Conservation (phyloP, 2,797 vertebrate genomes). For the Danio albolineatus region DNA sequence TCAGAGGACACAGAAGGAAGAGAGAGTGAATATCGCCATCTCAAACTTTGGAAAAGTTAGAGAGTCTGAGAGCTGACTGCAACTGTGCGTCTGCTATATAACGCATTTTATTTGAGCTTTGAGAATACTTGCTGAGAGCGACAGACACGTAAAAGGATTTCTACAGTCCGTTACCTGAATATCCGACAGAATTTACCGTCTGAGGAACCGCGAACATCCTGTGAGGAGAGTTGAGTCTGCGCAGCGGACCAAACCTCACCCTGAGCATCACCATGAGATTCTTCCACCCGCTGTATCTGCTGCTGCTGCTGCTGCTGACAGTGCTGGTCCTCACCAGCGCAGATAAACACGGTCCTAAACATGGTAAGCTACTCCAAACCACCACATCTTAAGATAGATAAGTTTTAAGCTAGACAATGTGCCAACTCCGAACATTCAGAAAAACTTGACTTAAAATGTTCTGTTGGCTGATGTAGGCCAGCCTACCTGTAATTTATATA, state of each 20-base stretch:
- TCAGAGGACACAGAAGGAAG: constrained; percentile 24
- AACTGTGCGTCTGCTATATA: background rate
- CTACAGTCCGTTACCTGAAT: constrained; percentile 10
- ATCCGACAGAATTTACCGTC: background rate
- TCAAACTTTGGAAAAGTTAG: constrained; percentile 31
- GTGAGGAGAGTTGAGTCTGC: constrained; percentile 1
- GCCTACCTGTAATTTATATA: no score
- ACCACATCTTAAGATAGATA: no score
- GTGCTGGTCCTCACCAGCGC: constrained; percentile 60
- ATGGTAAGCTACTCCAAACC: no score
- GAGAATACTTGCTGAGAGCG: background rate
- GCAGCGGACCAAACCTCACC: background rate
- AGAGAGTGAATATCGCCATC: constrained; percentile 10
- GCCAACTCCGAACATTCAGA: background rate
- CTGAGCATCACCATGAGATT: constrained; percentile 71
- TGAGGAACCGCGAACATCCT: background rate
- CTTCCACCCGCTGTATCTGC: constrained; percentile 75
- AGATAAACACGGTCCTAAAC: constrained; percentile 71
- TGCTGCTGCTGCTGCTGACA: constrained; percentile 70
- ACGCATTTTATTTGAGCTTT: background rate
- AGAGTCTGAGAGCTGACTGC: background rate
- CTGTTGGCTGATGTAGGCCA: no score
- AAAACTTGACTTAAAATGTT: no score
- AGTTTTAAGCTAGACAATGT: background rate
- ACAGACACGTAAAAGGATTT: background rate